Percentiles rank a stretch among this genome's conserved stretches.
phyloP scores from a whole-genome alignment of 2,113 vertebrate genomes.

The Corydoras sp. region DNA sequence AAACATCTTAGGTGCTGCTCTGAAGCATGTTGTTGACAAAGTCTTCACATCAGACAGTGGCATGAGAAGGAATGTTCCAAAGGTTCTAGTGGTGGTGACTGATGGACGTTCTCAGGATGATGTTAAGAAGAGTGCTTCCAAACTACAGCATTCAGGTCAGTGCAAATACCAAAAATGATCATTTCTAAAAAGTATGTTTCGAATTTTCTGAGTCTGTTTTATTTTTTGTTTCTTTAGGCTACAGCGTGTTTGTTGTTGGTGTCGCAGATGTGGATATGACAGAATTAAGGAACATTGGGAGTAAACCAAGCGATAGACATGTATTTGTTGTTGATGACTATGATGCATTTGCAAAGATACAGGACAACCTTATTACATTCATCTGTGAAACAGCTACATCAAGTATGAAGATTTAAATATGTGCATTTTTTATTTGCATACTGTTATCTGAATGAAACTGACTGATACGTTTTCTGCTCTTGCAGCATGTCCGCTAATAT shows the following conservation, averaged over 20 bases:
- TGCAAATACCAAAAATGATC: conserved; percentile 1
- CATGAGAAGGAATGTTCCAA: conserved; percentile 92
- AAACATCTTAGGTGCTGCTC: conserved; percentile 72
- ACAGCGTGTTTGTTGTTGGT: conserved; percentile 93
- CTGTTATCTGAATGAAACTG: background rate
- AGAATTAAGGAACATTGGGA: conserved; percentile 86
- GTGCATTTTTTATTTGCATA: background rate
- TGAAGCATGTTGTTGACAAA: conserved; percentile 89
- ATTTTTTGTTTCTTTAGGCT: conserved; percentile 67
- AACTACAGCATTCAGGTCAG: conserved; percentile 89
- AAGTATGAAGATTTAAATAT: conserved; percentile 67
- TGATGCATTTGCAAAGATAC: conserved; percentile 93
- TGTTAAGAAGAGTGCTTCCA: conserved; percentile 83
- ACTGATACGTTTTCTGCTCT: conserved; percentile 32
- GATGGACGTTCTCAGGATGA: conserved; percentile 97
- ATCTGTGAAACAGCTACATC: conserved; percentile 98
- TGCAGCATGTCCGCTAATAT: conserved; percentile 95
- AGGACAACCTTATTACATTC: conserved; percentile 96
- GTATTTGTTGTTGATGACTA: conserved; percentile 95
- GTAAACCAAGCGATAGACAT: conserved; percentile 94
- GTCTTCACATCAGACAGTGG: conserved; percentile 87
- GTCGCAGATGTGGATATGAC: conserved; percentile 89
- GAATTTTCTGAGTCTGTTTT: background rate
- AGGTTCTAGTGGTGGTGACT: conserved; percentile 94
- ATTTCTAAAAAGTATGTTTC: too few relatives aligned